phyloP scores from a whole-genome alignment of 2,797 vertebrate genomes.

The Gymnoscopelus microlampas region DNA sequence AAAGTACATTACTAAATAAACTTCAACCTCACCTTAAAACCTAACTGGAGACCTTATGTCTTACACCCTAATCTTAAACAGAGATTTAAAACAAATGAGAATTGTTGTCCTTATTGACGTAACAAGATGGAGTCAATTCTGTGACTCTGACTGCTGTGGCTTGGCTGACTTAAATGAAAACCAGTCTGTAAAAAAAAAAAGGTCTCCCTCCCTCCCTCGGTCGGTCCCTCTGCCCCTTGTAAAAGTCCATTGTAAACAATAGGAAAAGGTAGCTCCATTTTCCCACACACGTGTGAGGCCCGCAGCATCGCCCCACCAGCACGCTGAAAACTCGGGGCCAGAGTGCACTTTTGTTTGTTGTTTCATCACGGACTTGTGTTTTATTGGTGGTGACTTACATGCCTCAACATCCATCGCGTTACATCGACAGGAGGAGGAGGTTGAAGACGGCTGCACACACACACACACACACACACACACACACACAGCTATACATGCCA shows the following conservation, averaged over 20 bases:
- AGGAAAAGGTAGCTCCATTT: constrained; percentile 31
- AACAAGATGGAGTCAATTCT: not conserved
- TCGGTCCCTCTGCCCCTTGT: constrained; percentile 11
- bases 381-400: constrained; percentile 67
- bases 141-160: not conserved
- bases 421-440: constrained; percentile 40
- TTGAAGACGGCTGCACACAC: constrained; percentile 25
- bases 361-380: constrained; percentile 54
- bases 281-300: constrained; percentile 46
- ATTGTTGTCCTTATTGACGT: constrained; percentile 1
- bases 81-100: not conserved
- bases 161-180: too few relatives aligned
- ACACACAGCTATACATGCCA: too few relatives aligned
- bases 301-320: constrained; percentile 21
- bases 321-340: constrained; percentile 54
- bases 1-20: not conserved
- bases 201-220: constrained; percentile 6
- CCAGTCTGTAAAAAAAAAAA: constrained; percentile 43
- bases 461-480: too few relatives aligned
- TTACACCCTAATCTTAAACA: not conserved
- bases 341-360: constrained; percentile 62
- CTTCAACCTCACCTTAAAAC: not conserved
- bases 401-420: constrained; percentile 43
- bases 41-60: not conserved
- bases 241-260: constrained; percentile 44